Percentiles rank a stretch among this genome's conserved stretches.
Conservation (phyloP, 2,888 invertebrate species). For the Tetranychus truncatus region DNA sequence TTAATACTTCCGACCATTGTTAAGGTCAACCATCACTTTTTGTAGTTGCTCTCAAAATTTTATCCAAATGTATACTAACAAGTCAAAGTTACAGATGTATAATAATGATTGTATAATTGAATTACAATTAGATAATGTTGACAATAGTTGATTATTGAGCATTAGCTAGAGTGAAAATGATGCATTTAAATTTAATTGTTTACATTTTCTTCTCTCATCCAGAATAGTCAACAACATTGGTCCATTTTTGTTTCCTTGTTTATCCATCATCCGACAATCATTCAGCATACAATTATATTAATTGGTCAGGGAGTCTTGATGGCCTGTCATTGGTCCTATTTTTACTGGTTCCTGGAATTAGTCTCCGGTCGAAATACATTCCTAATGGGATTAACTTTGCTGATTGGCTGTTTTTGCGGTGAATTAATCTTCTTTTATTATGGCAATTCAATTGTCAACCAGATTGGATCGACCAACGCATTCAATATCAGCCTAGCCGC, state of each 20-base stretch:
- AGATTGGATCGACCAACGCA: constrained; percentile 58
- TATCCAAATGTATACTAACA: too few species aligned
- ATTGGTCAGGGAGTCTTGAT: constrained; percentile 25
- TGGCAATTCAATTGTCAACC: constrained; percentile 50
- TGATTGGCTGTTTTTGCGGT: constrained; percentile 26
- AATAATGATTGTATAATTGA: too few species aligned
- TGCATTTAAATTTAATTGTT: too few species aligned
- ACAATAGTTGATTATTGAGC: too few species aligned
- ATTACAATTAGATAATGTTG: too few species aligned
- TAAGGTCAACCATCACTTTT: too few species aligned
- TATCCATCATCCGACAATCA: constrained; percentile 15
- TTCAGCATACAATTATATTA: constrained; percentile 20
- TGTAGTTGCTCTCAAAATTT: too few species aligned
- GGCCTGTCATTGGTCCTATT: constrained; percentile 26
- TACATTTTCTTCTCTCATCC: too few species aligned
- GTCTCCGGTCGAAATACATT: constrained; percentile 21
- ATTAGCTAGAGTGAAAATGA: too few species aligned
- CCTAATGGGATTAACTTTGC: constrained; percentile 24
- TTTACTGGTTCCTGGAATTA: constrained; percentile 23
- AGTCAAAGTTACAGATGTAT: too few species aligned
- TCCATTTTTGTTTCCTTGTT: constrained; percentile 5
- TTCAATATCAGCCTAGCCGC: constrained; percentile 63
- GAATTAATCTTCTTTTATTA: constrained; percentile 29
- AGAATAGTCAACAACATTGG: neutral
- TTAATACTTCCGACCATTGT: too few species aligned